These are phyloP conservation scores for Stigmatopora nigra DNA, from an alignment of 2,113 vertebrate species.

Conservation along the genomic window DNA sequence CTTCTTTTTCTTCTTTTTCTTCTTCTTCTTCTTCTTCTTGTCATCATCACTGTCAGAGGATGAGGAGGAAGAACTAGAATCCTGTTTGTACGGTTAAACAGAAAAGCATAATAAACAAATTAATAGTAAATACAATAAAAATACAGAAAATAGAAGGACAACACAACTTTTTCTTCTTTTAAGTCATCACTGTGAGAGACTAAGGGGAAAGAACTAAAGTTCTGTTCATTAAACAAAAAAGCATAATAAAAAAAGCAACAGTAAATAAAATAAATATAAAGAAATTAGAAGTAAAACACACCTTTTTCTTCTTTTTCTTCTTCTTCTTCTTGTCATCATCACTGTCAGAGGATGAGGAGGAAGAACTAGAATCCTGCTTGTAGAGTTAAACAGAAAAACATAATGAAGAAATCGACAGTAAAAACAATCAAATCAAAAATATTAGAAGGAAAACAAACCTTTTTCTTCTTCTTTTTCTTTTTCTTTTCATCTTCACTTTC, in stretches of 20 bases:
- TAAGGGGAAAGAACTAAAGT: too few species aligned
- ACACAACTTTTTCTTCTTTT: conserved; percentile 12
- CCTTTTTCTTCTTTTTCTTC: conserved; percentile 7
- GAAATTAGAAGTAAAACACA: background rate
- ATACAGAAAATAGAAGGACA: background rate
- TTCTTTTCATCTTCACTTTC: conserved; percentile 35
- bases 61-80: conserved; percentile 38
- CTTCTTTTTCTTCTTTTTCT: too few species aligned
- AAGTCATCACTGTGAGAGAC: too few species aligned
- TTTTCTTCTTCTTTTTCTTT: conserved; percentile 20
- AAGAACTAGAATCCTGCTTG: too few species aligned
- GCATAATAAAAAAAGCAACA: too few species aligned
- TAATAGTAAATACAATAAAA: background rate
- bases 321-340: too few species aligned
- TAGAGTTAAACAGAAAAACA: too few species aligned
- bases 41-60: conserved; percentile 30
- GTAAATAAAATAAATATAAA: too few species aligned
- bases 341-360: too few species aligned
- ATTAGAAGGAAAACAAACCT: background rate
- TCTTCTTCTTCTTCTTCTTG: conserved; percentile 30
- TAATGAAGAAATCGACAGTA: too few species aligned
- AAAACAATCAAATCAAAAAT: background rate
- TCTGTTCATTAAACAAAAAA: too few species aligned
- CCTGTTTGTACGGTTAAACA: conserved; percentile 22
- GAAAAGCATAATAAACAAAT: background rate